phyloP scores from a whole-genome alignment of 92 coral and sea anemone species.

The Pocillopora grandis region DNA sequence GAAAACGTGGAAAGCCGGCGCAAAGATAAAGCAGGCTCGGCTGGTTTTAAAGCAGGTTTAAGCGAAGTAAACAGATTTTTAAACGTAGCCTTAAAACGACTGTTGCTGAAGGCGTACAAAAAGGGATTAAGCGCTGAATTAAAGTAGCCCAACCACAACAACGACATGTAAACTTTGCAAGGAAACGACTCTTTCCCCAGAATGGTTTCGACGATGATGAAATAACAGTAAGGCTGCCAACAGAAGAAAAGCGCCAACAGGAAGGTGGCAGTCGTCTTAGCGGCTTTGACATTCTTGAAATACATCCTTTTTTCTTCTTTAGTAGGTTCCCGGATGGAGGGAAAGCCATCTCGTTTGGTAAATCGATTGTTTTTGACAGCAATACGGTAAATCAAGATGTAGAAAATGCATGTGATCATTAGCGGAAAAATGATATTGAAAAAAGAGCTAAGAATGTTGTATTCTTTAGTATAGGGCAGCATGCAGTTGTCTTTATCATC shows the following conservation, averaged over 20 bases:
- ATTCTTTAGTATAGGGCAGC: constrained; percentile 47
- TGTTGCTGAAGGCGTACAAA: constrained; percentile 68
- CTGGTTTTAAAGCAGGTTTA: not conserved
- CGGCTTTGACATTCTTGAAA: constrained; percentile 63
- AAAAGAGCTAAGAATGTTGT: constrained; percentile 42
- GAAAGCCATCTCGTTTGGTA: not conserved
- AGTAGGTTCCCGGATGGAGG: constrained; percentile 2
- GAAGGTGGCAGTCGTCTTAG: constrained; percentile 67
- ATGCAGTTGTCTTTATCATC: constrained; percentile 32
- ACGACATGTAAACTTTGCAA: constrained; percentile 24
- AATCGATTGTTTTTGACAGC: constrained; percentile 49
- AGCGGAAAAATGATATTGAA: constrained; percentile 63
- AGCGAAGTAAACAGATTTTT: constrained; percentile 29
- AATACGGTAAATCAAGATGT: constrained; percentile 60
- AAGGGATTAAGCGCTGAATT: constrained; percentile 75
- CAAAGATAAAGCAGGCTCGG: constrained; percentile 10
- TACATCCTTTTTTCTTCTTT: constrained; percentile 41
- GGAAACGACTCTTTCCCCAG: constrained; percentile 25
- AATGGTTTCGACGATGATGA: constrained; percentile 51
- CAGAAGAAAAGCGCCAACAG: constrained; percentile 64
- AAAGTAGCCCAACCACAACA: constrained; percentile 66
- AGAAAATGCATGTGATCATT: constrained; percentile 53
- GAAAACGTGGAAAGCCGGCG: constrained; percentile 17
- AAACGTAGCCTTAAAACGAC: constrained; percentile 53
- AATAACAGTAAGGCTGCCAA: constrained; percentile 60